These are phyloP conservation scores for Neuroterus valhalla DNA, from an alignment of 1,140 invertebrate genomes.

Conservation along the genomic window DNA sequence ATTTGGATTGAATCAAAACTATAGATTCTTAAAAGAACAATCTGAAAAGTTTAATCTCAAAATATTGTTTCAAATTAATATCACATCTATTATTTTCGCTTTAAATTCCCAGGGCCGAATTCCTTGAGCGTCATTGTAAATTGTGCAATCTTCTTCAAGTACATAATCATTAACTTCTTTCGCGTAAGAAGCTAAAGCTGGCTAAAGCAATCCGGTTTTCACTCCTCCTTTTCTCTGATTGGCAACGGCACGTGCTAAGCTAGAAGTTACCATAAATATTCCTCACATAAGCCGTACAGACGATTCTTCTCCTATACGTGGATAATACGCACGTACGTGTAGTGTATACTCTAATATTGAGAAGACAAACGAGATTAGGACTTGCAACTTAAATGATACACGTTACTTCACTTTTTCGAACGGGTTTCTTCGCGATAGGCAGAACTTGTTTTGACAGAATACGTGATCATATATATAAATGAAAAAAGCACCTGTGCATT, in stretches of 20 bases:
- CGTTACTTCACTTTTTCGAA: conserved; percentile 7
- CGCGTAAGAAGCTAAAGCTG: conserved; percentile 2
- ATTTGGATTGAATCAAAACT: not conserved
- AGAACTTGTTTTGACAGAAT: conserved; percentile 47
- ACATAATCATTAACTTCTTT: not conserved
- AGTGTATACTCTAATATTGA: not conserved
- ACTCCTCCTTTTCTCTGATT: conserved; percentile 5
- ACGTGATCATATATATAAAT: conserved; percentile 21
- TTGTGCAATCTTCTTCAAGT: not conserved
- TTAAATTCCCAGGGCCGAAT: not conserved
- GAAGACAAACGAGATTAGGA: conserved; percentile 9
- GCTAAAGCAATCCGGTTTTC: conserved; percentile 19
- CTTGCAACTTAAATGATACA: conserved; percentile 23
- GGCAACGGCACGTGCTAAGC: conserved; percentile 19
- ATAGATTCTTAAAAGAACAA: not conserved
- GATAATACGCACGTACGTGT: not conserved
- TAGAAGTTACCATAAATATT: conserved; percentile 25
- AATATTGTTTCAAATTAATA: not conserved
- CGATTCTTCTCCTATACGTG: not conserved
- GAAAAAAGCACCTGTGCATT: not conserved
- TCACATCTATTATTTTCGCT: conserved; percentile 3
- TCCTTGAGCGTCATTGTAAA: not conserved
- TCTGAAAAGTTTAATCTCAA: not conserved
- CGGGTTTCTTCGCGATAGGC: conserved; percentile 36
- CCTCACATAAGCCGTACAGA: not conserved